Base-by-base conservation (phyloP, 2,888 invertebrate species). In the Hyalella azteca region DNA sequence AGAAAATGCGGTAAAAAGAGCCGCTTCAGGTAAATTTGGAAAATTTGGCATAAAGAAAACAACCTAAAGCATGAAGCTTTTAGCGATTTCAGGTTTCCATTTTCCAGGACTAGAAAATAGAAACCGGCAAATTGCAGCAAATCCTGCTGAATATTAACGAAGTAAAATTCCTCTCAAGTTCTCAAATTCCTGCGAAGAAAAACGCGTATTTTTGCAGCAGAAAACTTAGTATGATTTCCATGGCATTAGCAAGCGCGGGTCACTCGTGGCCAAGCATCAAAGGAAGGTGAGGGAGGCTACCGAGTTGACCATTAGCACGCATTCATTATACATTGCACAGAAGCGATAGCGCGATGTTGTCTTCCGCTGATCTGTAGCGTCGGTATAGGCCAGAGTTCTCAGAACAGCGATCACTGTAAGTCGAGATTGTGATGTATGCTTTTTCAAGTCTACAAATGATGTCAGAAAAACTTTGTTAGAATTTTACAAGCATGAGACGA, bases 221-320 rank as follows among this genome's bases (percentile, higher is more conserved):
- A 7, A 36, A 66, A 66, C 66, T 66, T 66, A 66, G 66, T 66
- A 66, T 66, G 36, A 66, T 66, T 66, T 66, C 66, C 66, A 66
- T 66, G 32, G 66, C 66, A 66, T 66, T 66, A 66, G 66, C 29
- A 66, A 36, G 66, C 66, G 36, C 66, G 29, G 66, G 36, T 66
- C 36, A 66, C 15, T 36, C 36, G 13, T 29, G n/a, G 36, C 13
- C 36, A 36, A 4, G 36, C 66, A 66, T 66, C 66, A 66, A 66
- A 66, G 36, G 66, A 19, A 1, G 11, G 36, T 36, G 19, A 66
- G n/a, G 66, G 19, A 66, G 36, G 66, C 22, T 36, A 29, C 29
- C 11, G 32, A 66, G 66, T 36, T 66, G 66, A 66, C 66, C 66
- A 66, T 66, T 66, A 66, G 66, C 9, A 29, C 36, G 32, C 66